Conservation (phyloP, 2,888 invertebrate species). For the Pomacea canaliculata region DNA sequence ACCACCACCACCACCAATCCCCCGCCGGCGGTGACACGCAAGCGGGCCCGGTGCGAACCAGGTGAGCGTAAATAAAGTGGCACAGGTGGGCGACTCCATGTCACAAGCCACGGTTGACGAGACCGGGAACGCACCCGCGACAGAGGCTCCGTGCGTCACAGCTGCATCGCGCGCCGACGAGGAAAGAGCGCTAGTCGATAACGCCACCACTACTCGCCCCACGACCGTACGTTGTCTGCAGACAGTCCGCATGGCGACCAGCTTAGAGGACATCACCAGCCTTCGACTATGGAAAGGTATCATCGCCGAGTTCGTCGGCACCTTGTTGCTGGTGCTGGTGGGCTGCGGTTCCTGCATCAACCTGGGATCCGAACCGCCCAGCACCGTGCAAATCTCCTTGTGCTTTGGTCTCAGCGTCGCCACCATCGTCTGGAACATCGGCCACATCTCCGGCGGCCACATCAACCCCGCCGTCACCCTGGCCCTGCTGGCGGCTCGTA, state of each 20-base stretch:
- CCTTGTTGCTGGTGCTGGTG: slow-evolving; percentile 85
- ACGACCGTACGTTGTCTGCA: slow-evolving; percentile 5
- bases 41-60: too few species aligned
- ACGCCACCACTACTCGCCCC: too few species aligned
- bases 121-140: neutral
- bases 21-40: too few species aligned
- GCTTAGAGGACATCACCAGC: slow-evolving; percentile 42
- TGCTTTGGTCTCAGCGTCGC: slow-evolving; percentile 91
- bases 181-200: too few species aligned
- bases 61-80: too few species aligned
- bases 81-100: neutral
- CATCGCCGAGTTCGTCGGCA: slow-evolving; percentile 89
- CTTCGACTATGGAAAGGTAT: slow-evolving; percentile 81
- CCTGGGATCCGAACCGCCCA: slow-evolving; percentile 47
- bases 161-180: too few species aligned
- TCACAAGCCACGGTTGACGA: neutral
- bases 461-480: slow-evolving; percentile 93
- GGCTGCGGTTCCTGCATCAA: slow-evolving; percentile 80
- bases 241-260: slow-evolving; percentile 39
- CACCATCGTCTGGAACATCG: slow-evolving; percentile 85
- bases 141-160: neutral
- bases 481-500: slow-evolving; percentile 86
- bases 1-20: too few species aligned
- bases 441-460: slow-evolving; percentile 91
- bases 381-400: slow-evolving; percentile 80